Percentiles rank a stretch among this genome's conserved stretches.
phyloP scores from a whole-genome alignment of 2,888 invertebrate species.

The Drosophila seclusa region DNA sequence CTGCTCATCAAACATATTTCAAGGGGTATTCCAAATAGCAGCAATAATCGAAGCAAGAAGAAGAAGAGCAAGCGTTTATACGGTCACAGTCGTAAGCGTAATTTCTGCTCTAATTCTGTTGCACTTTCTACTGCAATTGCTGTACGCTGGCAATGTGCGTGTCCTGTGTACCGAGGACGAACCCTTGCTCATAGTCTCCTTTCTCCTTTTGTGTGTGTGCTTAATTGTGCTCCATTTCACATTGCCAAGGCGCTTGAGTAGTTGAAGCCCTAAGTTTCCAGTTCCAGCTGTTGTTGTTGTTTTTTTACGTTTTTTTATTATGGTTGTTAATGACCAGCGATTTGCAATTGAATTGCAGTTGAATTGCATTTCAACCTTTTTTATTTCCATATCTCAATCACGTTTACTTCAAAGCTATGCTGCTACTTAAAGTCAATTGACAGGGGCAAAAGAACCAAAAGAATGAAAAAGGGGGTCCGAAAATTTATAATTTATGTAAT shows the following conservation, averaged over 20 bases:
- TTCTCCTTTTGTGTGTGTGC: slow-evolving; percentile 1
- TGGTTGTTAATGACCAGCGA: slow-evolving; percentile 40
- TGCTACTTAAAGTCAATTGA: slow-evolving; percentile 51
- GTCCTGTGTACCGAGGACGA: slow-evolving; percentile 27
- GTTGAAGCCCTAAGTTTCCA: not conserved
- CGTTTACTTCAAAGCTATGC: slow-evolving; percentile 39
- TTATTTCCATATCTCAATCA: slow-evolving; percentile 19
- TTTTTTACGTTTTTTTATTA: slow-evolving; percentile 2
- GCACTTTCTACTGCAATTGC: slow-evolving; percentile 51
- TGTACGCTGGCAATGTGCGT: slow-evolving; percentile 45
- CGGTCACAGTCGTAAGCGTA: slow-evolving; percentile 58
- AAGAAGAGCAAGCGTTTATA: slow-evolving; percentile 21
- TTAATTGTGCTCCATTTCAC: slow-evolving; percentile 52
- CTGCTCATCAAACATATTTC: not conserved
- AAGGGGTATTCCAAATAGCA: slow-evolving; percentile 44
- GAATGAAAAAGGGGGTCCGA: slow-evolving; percentile 53
- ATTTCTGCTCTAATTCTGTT: slow-evolving; percentile 72
- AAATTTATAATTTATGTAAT: slow-evolving; percentile 79
- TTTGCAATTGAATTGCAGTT: slow-evolving; percentile 16
- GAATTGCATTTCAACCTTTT: slow-evolving; percentile 28
- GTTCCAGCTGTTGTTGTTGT: not conserved
- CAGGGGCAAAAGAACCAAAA: slow-evolving; percentile 8
- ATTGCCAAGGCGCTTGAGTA: slow-evolving; percentile 21
- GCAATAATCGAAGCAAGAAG: slow-evolving; percentile 18
- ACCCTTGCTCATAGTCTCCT: not conserved